Evolutionary conservation across 2,113 vertebrate genomes (phyloP), one percentile per base, ranked within the genome.

Genomic region (Gavia stellata): DNA sequence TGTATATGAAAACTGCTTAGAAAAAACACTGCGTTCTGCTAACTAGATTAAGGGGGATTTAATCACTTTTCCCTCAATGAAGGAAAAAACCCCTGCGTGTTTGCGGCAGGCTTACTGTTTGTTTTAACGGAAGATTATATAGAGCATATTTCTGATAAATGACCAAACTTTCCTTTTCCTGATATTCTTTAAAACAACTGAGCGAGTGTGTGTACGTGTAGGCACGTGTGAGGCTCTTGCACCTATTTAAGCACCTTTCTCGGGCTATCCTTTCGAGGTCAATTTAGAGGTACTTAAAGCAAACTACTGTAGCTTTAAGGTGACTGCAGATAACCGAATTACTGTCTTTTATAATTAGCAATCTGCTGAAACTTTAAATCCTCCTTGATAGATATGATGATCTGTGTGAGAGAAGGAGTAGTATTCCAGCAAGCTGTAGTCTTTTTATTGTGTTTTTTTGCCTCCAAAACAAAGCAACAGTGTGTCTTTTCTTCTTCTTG

Each of bases 301-400:
- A 68, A 82, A 91, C 63, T 90, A 14, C 84, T 83, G 63, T 72
- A 52, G 89, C 82, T 97, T 97, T 94, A 96, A 95, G 90, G 90
- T 86, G 92, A 85, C 80, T 96, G 90, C 79, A 78, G 93, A 94
- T 83, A 93, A 45, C 53, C 77, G 40, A 71, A 23, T 88, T 94
- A 56, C 85, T 90, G 81, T 92, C 73, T 90, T 77, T 81, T 86
- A 72, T 83, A 94, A 96, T 95, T 94, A 86, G 68, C 63, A 88
- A 90, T 95, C 88, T 94, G 66, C 68, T 92, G 81, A 81, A 97
- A 97, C 94, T 97, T 97, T 96, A 86, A 96, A 84, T 97, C 45
- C 19, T 81, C 5, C 29, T 89, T 70, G 85, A 58, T 90, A 86
- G 88, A 36, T 90, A 33, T 44, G 77, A 50, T 66, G 63, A 82